Percentiles rank a stretch among this genome's conserved stretches.
phyloP scores from a whole-genome alignment of 1,140 invertebrate species.

The Galendromus occidentalis region DNA sequence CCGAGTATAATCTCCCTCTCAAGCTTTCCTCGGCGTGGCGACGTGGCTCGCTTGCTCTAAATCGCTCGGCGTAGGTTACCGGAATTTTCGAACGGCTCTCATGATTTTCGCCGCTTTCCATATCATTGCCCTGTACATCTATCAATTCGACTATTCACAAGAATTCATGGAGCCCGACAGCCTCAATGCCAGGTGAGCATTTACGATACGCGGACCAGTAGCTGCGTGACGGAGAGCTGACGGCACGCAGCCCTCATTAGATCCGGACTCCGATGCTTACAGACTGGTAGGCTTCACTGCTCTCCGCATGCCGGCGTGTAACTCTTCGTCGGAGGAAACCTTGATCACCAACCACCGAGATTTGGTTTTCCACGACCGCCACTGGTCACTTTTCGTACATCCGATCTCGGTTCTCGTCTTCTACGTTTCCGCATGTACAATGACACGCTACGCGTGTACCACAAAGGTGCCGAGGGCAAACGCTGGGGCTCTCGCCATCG shows the following conservation, averaged over 20 bases:
- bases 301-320: constrained; percentile 28
- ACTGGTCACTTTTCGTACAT: constrained; percentile 51
- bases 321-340: neutral
- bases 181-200: constrained; percentile 34
- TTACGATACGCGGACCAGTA: no score
- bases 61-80: constrained; percentile 44
- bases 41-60: constrained; percentile 70
- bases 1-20: constrained; percentile 50
- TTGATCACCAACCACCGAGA: constrained; percentile 35
- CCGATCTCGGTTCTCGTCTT: constrained; percentile 41
- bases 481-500: no score
- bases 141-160: constrained; percentile 66
- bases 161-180: constrained; percentile 36
- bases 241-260: no score
- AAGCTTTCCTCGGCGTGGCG: constrained; percentile 57
- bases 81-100: constrained; percentile 28
- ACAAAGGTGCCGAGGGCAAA: no score
- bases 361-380: constrained; percentile 34
- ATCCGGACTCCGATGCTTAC: constrained; percentile 17
- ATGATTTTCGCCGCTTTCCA: constrained; percentile 54
- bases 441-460: neutral
- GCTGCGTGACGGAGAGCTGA: no score
- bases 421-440: constrained; percentile 23
- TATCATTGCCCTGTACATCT: constrained; percentile 50
- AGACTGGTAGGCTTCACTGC: constrained; percentile 35